A percentile compares a stretch with the other conserved stretches of the same genome.
Evolutionary conservation across 2,113 vertebrate genomes (phyloP).

Genomic region (Otis tarda): DNA sequence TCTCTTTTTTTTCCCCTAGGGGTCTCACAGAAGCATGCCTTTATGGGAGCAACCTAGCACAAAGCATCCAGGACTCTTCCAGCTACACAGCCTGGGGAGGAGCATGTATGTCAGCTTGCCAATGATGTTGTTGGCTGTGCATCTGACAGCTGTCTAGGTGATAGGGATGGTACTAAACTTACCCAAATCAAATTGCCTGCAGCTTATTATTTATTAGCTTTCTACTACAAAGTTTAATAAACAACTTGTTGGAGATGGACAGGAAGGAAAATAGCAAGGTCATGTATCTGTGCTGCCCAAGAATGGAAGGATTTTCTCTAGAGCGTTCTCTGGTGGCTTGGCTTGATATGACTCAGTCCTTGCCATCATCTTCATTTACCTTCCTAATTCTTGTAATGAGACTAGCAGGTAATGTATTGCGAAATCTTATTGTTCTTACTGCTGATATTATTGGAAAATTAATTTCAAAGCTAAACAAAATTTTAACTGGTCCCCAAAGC

Average conservation of each 20-base stretch:
- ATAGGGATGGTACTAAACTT: not conserved
- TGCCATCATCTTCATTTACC: not conserved
- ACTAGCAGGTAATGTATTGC: not conserved
- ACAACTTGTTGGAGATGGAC: not conserved
- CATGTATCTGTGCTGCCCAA: not conserved
- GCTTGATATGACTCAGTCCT: not conserved
- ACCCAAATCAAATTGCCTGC: not conserved
- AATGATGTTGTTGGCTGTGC: not conserved
- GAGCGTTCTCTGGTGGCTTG: not conserved
- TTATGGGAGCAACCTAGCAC: not conserved
- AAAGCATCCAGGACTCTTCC: not conserved
- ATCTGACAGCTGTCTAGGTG: not conserved
- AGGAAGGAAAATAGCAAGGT: not conserved
- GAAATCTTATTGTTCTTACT: not conserved
- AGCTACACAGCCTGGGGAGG: not conserved
- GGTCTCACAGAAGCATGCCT: not conserved
- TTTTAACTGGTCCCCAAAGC: not conserved
- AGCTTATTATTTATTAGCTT: not conserved
- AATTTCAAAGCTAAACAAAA: not conserved
- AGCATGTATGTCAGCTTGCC: not conserved
- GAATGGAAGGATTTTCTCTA: not conserved
- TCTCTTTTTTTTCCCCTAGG: not conserved
- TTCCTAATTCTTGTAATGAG: not conserved
- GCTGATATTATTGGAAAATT: not conserved
- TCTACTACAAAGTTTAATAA: not conserved